Conservation (phyloP, 1,140 invertebrate genomes). For the Lordiphosa stackelbergi region DNA sequence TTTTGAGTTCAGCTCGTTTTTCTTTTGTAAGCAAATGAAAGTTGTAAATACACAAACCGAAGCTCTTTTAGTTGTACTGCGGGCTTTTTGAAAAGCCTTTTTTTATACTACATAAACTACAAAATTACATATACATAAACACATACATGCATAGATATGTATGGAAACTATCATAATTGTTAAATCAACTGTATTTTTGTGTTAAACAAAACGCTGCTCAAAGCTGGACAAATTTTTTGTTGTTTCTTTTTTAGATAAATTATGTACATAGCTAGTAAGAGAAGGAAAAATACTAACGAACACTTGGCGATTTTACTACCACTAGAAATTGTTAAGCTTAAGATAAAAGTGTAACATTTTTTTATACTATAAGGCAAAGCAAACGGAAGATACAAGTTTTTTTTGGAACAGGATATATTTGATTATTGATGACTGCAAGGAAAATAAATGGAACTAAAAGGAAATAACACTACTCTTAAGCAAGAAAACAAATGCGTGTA, state of each 20-base stretch:
- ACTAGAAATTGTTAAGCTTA: conserved; percentile 1
- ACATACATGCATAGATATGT: too few species aligned
- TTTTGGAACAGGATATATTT: too few species aligned
- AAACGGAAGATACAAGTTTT: too few species aligned
- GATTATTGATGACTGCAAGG: too few species aligned
- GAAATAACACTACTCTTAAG: too few species aligned
- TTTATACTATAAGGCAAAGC: neutral
- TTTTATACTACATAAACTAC: neutral
- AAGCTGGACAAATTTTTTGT: neutral
- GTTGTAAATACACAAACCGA: conserved; percentile 5
- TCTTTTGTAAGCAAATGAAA: neutral
- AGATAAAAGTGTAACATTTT: neutral
- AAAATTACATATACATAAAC: too few species aligned
- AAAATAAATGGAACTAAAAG: too few species aligned
- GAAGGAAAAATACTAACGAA: neutral
- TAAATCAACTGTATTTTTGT: conserved; percentile 4
- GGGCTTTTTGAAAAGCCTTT: conserved; percentile 2
- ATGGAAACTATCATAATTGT: neutral
- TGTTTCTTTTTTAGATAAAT: conserved; percentile 6
- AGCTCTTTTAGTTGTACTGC: conserved; percentile 8
- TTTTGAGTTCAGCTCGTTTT: conserved; percentile 2
- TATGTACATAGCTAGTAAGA: neutral
- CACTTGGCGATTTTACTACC: conserved; percentile 9
- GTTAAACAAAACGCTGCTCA: neutral
- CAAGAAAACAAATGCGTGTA: too few species aligned